phyloP scores from a whole-genome alignment of 2,113 vertebrate genomes.

The Syngnathus floridae region DNA sequence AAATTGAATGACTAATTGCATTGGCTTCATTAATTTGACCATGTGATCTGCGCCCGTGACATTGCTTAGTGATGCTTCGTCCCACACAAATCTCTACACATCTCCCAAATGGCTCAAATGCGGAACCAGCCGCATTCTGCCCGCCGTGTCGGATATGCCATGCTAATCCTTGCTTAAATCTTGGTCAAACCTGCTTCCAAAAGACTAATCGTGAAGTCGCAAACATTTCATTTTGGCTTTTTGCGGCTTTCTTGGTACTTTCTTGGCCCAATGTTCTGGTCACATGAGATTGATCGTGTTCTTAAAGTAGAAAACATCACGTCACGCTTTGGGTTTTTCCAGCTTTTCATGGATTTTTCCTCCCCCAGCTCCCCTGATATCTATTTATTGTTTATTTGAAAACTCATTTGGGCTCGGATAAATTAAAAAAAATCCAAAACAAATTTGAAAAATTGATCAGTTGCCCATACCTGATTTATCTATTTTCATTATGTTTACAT shows the following conservation, averaged over 20 bases:
- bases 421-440: no score
- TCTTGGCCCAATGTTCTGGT: neutral
- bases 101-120: slow-evolving; percentile 36
- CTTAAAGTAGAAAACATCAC: neutral
- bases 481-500: no score
- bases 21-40: slow-evolving; percentile 57
- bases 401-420: no score
- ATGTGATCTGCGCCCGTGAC: slow-evolving; percentile 54
- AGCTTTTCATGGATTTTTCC: no score
- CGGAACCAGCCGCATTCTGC: slow-evolving; percentile 46
- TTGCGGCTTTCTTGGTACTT: neutral
- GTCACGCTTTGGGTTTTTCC: neutral
- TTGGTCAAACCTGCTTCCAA: neutral
- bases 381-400: no score
- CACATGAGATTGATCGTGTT: neutral
- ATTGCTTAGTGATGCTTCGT: slow-evolving; percentile 48
- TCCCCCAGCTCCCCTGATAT: no score
- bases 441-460: no score
- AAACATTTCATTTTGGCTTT: neutral
- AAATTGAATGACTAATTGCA: slow-evolving; percentile 60
- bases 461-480: no score
- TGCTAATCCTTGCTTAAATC: slow-evolving; percentile 25
- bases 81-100: slow-evolving; percentile 32
- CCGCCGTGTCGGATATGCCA: slow-evolving; percentile 25
- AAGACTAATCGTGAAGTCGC: slow-evolving; percentile 17